Conservation (phyloP, 2,888 invertebrate genomes). For the Cordylochernes scorpioides region DNA sequence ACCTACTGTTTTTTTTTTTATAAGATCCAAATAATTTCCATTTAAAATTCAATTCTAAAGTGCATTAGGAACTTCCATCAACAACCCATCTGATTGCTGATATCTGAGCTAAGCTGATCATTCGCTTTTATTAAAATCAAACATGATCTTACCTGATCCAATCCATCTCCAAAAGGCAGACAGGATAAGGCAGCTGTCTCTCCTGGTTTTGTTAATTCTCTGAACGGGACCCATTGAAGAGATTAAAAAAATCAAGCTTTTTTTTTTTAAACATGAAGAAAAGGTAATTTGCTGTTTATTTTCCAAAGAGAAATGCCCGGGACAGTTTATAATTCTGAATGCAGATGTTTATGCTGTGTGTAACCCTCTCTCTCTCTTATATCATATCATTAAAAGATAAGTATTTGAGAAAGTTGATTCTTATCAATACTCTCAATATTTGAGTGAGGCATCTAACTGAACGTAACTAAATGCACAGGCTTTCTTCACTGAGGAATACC, state of each 20-base stretch:
- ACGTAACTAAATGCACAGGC: slow-evolving; percentile 30
- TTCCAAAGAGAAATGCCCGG: slow-evolving; percentile 17
- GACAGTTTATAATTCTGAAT: no score
- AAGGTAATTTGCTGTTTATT: slow-evolving; percentile 3
- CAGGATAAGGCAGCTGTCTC: no score
- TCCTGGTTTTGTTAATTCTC: slow-evolving; percentile 66
- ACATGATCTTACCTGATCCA: no score
- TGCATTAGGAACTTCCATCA: no score
- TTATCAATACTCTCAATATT: slow-evolving; percentile 17
- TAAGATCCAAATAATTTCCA: slow-evolving; percentile 75
- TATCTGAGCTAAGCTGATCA: no score
- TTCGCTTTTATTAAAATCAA: no score
- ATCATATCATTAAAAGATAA: background rate
- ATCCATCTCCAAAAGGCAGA: no score
- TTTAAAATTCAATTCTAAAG: no score
- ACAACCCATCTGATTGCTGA: no score
- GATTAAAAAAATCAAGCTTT: no score
- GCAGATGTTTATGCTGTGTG: slow-evolving; percentile 39
- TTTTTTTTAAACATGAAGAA: no score
- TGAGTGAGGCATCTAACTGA: slow-evolving; percentile 46
- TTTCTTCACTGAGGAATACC: slow-evolving; percentile 48
- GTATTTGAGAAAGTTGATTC: background rate
- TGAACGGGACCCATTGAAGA: slow-evolving; percentile 95
- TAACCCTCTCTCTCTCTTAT: slow-evolving; percentile 26
- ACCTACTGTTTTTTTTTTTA: slow-evolving; percentile 83